Evolutionary conservation across 2,113 vertebrate genomes (phyloP).

Genomic region (Sisor rabdophorus): DNA sequence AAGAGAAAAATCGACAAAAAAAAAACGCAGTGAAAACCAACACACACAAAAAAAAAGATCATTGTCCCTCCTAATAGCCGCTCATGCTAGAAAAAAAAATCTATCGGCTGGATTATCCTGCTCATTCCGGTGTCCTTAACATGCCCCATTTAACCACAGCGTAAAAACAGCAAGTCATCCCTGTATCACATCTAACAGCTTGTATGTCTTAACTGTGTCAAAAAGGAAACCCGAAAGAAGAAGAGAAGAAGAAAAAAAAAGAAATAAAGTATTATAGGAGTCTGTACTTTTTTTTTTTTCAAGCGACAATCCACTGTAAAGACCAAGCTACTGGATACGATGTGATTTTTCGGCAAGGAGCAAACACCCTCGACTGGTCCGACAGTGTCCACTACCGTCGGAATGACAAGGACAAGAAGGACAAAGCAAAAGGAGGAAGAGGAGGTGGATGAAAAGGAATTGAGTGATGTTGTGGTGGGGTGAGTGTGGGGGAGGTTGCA

Average conservation of each 20-base stretch:
- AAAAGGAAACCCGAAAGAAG: slow-evolving; percentile 49
- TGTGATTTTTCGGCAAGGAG: slow-evolving; percentile 58
- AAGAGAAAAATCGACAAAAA: slow-evolving; percentile 43
- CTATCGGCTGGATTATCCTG: slow-evolving; percentile 65
- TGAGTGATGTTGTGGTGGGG: not conserved
- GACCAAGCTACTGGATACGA: slow-evolving; percentile 67
- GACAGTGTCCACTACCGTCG: slow-evolving; percentile 46
- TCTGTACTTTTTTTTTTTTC: slow-evolving; percentile 70
- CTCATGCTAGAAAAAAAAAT: slow-evolving; percentile 49
- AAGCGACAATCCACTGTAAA: slow-evolving; percentile 77
- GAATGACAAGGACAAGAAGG: too few species aligned
- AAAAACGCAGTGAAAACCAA: slow-evolving; percentile 50
- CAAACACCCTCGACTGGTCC: slow-evolving; percentile 54
- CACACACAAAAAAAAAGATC: slow-evolving; percentile 62
- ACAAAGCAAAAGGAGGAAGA: too few species aligned
- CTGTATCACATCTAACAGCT: slow-evolving; percentile 20
- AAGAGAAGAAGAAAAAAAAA: slow-evolving; percentile 11
- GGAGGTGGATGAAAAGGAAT: not conserved
- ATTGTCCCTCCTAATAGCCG: slow-evolving; percentile 55
- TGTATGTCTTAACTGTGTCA: slow-evolving; percentile 39
- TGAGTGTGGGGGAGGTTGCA: not conserved
- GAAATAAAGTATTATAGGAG: slow-evolving; percentile 42
- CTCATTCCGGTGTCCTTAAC: slow-evolving; percentile 22
- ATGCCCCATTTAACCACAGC: slow-evolving; percentile 41
- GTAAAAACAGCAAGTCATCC: slow-evolving; percentile 57